These are phyloP conservation scores for Adelognathus sp. DNA, from an alignment of 2,888 invertebrate species.

Conservation along the genomic window DNA sequence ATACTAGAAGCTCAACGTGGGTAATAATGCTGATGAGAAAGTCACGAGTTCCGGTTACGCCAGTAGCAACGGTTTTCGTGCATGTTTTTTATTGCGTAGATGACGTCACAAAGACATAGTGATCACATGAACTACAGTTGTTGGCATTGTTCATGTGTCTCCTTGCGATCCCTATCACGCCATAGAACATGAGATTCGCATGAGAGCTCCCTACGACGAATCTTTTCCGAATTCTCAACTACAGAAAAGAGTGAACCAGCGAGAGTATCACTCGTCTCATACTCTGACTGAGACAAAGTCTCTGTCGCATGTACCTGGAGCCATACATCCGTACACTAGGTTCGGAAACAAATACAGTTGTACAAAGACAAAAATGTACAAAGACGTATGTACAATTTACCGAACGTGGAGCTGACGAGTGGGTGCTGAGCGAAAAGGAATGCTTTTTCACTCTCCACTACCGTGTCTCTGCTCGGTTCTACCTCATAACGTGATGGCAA, in stretches of 20 bases:
- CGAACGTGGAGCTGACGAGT: not conserved
- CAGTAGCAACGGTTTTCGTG: too few relatives aligned
- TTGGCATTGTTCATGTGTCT: too few relatives aligned
- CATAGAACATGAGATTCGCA: not conserved
- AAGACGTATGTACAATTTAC: not conserved
- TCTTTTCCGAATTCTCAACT: not conserved
- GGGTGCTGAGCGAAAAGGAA: not conserved
- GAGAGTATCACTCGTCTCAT: not conserved
- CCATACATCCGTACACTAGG: not conserved
- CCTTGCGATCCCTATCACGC: not conserved
- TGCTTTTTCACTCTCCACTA: not conserved
- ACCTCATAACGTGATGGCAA: slow-evolving; percentile 33
- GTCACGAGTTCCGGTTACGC: too few relatives aligned
- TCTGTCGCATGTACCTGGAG: not conserved
- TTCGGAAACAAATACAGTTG: not conserved
- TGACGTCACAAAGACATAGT: too few relatives aligned
- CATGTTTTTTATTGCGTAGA: too few relatives aligned
- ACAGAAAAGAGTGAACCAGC: not conserved
- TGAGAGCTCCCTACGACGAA: not conserved
- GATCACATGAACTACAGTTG: too few relatives aligned
- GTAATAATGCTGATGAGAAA: too few relatives aligned
- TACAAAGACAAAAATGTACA: not conserved
- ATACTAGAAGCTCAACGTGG: too few relatives aligned
- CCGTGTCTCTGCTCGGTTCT: not conserved
- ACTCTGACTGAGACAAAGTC: not conserved